A percentile compares a stretch with the other conserved stretches of the same genome.
These are phyloP conservation scores for Ochropleura plecta DNA, from an alignment of 2,888 invertebrate species.

Conservation along the genomic window DNA sequence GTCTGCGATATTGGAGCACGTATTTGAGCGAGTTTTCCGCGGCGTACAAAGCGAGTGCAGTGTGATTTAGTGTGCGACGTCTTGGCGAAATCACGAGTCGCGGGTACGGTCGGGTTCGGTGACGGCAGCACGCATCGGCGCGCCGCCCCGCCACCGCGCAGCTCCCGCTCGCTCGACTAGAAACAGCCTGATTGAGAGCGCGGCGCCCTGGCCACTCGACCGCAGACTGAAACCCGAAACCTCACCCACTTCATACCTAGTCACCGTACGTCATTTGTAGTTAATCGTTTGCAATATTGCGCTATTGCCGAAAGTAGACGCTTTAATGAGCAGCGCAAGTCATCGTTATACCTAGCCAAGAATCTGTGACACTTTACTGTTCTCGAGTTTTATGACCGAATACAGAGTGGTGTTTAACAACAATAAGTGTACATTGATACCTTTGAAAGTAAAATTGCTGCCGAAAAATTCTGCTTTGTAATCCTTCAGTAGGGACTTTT, in stretches of 20 bases:
- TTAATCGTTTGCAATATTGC: conserved; percentile 66
- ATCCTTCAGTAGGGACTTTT: not conserved
- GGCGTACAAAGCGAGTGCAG: conserved; percentile 35
- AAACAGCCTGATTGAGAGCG: conserved; percentile 76
- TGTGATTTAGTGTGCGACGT: conserved; percentile 39
- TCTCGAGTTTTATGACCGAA: not conserved
- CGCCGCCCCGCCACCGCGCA: conserved; percentile 47
- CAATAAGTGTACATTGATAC: conserved; percentile 10
- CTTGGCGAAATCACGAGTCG: conserved; percentile 29
- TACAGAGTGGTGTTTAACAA: not conserved
- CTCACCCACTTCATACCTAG: conserved; percentile 73
- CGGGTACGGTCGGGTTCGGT: conserved; percentile 43
- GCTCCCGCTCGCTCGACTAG: conserved; percentile 70
- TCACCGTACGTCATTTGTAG: conserved; percentile 67
- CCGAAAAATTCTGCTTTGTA: not conserved
- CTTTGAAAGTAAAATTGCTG: not conserved
- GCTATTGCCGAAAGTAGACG: conserved; percentile 51
- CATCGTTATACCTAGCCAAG: not conserved
- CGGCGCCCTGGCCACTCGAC: conserved; percentile 81
- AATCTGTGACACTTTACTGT: not conserved
- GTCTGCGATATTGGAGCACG: conserved; percentile 49
- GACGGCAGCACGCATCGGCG: conserved; percentile 62
- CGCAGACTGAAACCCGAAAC: conserved; percentile 84
- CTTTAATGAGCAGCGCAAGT: conserved; percentile 16
- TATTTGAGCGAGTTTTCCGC: conserved; percentile 34